Conservation (phyloP, 2,113 vertebrate genomes). For the Lagopus muta region DNA sequence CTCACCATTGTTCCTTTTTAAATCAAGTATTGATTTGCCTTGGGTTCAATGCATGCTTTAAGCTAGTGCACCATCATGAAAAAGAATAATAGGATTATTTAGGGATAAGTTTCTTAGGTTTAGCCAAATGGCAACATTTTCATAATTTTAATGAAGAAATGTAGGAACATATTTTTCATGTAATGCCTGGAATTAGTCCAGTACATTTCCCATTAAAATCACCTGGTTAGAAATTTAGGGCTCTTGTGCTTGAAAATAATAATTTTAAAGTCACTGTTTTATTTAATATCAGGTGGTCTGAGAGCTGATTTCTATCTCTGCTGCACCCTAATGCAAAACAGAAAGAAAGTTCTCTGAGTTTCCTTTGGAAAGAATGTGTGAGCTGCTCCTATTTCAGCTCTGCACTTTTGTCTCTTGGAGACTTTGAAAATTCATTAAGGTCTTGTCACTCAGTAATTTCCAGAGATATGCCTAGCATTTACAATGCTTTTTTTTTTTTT, state of each 20-base stretch:
- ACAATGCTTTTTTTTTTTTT: neutral
- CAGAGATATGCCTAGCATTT: neutral
- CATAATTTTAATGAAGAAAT: slow-evolving; percentile 29
- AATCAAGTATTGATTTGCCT: slow-evolving; percentile 47
- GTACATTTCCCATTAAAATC: neutral
- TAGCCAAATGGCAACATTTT: slow-evolving; percentile 45
- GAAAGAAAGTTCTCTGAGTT: neutral
- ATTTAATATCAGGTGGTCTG: neutral
- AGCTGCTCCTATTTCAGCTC: neutral
- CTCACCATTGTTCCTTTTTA: slow-evolving; percentile 1
- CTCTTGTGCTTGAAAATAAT: neutral
- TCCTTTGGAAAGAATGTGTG: fast-evolving
- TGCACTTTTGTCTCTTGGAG: neutral
- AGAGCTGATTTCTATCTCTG: neutral
- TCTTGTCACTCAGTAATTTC: neutral
- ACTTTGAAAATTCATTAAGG: neutral
- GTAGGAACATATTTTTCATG: slow-evolving; percentile 16
- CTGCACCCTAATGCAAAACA: neutral
- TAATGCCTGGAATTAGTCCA: neutral
- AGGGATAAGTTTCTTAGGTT: slow-evolving; percentile 14
- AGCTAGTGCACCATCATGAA: slow-evolving; percentile 44
- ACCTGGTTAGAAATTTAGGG: slow-evolving; percentile 8
- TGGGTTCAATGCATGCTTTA: slow-evolving; percentile 41
- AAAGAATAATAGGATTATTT: slow-evolving; percentile 17
- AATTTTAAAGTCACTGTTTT: neutral